Percentiles rank a stretch among this genome's conserved stretches.
phyloP scores from a whole-genome alignment of 2,888 invertebrate species.

The Craniophora ligustri region DNA sequence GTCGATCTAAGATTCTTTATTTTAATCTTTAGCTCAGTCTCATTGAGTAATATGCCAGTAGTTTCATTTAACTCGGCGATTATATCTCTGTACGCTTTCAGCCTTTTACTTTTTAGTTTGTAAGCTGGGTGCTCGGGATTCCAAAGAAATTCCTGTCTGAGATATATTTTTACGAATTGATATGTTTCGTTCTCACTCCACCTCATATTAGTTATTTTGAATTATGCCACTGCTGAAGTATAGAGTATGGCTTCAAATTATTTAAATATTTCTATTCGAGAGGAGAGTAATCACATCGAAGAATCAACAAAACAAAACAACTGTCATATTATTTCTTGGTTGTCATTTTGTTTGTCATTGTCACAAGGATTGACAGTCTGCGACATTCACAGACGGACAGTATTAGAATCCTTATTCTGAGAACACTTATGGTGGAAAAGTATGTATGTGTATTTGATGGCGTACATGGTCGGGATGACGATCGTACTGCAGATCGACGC shows the following conservation, averaged over 20 bases:
- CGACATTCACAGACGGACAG: too few relatives aligned
- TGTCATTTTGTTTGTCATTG: too few relatives aligned
- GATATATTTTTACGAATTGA: conserved; percentile 81
- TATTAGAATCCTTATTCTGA: too few relatives aligned
- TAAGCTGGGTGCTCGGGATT: conserved; percentile 74
- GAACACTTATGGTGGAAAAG: too few relatives aligned
- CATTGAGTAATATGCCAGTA: conserved; percentile 69
- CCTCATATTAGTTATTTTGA: conserved; percentile 62
- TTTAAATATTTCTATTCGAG: too few relatives aligned
- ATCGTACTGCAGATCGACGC: too few relatives aligned
- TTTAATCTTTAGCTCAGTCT: conserved; percentile 69
- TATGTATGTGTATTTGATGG: too few relatives aligned
- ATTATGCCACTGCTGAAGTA: conserved; percentile 9
- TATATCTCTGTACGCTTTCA: conserved; percentile 70
- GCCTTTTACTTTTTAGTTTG: conserved; percentile 68
- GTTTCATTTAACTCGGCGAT: conserved; percentile 65
- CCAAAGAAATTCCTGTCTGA: conserved; percentile 79
- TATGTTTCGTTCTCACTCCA: conserved; percentile 82
- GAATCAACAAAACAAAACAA: conserved; percentile 4
- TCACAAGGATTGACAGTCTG: too few relatives aligned
- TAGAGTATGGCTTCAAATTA: too few relatives aligned
- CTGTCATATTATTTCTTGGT: neutral
- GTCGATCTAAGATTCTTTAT: conserved; percentile 75
- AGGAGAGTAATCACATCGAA: too few relatives aligned
- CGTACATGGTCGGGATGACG: too few relatives aligned